phyloP scores from a whole-genome alignment of 2,888 invertebrate genomes.

The Cepaea hortensis region DNA sequence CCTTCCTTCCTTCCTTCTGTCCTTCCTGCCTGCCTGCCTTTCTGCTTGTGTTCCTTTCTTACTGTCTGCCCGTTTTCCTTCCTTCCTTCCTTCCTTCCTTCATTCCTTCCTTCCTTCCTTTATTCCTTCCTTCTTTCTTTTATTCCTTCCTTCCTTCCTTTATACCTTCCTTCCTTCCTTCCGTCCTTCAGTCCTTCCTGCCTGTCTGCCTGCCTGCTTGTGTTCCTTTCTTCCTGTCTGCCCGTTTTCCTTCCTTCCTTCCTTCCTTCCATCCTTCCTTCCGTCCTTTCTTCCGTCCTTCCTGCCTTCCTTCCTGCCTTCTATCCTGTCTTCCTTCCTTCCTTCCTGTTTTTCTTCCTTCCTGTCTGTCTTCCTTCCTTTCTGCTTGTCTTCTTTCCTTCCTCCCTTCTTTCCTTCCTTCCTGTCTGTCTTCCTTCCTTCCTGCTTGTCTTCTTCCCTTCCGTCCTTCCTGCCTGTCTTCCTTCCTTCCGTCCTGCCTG shows the following conservation, averaged over 20 bases:
- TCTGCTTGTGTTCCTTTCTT: neutral
- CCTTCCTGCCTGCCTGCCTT: slow-evolving; percentile 5
- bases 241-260: neutral
- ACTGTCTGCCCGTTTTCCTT: neutral
- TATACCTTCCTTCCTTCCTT: neutral
- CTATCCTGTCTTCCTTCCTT: no score
- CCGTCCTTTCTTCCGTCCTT: neutral
- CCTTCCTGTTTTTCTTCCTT: no score
- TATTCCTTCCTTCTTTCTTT: neutral
- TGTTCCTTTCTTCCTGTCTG: neutral
- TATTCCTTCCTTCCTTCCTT: neutral
- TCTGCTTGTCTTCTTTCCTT: no score
- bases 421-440: no score
- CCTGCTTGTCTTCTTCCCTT: no score
- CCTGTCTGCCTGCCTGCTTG: neutral
- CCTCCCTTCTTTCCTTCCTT: no score
- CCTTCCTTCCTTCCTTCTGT: neutral
- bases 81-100: no score
- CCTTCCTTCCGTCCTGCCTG: no score
- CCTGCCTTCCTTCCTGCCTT: no score
- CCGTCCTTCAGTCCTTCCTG: neutral
- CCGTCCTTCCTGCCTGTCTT: no score
- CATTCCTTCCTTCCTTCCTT: no score
- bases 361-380: no score
- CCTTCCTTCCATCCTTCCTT: neutral